Evolutionary conservation across 1,140 invertebrate species (phyloP).

Genomic region (Neocloeon triangulifer): DNA sequence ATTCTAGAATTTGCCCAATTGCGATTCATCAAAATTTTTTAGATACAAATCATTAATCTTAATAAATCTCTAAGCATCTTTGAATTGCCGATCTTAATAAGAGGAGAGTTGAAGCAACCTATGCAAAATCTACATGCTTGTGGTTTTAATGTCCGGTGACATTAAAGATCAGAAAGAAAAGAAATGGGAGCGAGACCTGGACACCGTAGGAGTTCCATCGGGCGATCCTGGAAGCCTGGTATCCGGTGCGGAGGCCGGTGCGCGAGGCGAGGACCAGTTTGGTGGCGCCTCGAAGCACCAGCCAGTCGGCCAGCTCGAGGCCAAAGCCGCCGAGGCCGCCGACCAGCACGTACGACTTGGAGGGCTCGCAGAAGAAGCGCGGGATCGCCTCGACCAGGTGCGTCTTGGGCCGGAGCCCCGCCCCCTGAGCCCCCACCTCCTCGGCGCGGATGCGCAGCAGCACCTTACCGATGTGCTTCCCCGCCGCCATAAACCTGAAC

Average conservation of each 20-base stretch:
- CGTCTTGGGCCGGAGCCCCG: too few relatives aligned
- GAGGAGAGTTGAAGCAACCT: too few relatives aligned
- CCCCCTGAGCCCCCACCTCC: slow-evolving; percentile 1
- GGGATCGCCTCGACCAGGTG: slow-evolving; percentile 16
- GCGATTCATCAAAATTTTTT: too few relatives aligned
- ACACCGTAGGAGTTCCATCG: slow-evolving; percentile 23
- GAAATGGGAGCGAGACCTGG: too few relatives aligned
- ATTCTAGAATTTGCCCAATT: too few relatives aligned
- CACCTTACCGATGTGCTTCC: slow-evolving; percentile 2
- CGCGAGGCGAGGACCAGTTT: slow-evolving; percentile 61
- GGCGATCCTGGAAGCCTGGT: slow-evolving; percentile 32
- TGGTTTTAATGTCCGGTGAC: too few relatives aligned
- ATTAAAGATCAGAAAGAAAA: too few relatives aligned
- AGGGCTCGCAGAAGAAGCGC: slow-evolving; percentile 23
- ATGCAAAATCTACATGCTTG: too few relatives aligned
- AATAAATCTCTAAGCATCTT: too few relatives aligned
- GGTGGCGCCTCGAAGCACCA: slow-evolving; percentile 51
- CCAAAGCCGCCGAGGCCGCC: slow-evolving; percentile 79
- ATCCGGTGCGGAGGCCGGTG: slow-evolving; percentile 51
- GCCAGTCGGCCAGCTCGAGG: slow-evolving; percentile 73
- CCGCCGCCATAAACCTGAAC: slow-evolving; percentile 4
- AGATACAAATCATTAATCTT: too few relatives aligned
- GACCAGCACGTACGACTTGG: slow-evolving; percentile 22
- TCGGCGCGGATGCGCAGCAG: slow-evolving; percentile 3
- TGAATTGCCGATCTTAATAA: too few relatives aligned